These are phyloP conservation scores for Bungarus multicinctus DNA, from an alignment of 2,113 vertebrate species.

Conservation along the genomic window DNA sequence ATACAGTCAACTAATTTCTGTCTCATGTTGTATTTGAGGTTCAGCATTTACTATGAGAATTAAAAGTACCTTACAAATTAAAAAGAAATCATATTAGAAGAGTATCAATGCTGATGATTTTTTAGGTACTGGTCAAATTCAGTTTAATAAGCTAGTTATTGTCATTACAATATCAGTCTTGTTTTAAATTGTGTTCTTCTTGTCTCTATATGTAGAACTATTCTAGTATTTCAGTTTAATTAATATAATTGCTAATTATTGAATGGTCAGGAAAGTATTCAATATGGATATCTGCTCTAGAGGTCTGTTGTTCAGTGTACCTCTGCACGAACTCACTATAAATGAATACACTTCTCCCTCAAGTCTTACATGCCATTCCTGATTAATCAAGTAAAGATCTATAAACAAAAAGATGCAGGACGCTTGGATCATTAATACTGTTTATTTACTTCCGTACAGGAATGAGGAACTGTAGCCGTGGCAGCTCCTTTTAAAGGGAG, in stretches of 20 bases:
- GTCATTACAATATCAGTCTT: not conserved
- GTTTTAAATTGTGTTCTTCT: not conserved
- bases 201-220: not conserved
- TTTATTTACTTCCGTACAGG: too few relatives aligned
- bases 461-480: too few relatives aligned
- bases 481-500: too few relatives aligned
- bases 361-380: not conserved
- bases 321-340: not conserved
- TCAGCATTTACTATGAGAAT: not conserved
- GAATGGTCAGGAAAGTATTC: not conserved
- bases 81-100: not conserved
- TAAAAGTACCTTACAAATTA: not conserved
- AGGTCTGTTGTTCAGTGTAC: not conserved
- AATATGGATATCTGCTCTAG: not conserved
- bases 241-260: not conserved
- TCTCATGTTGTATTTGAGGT: not conserved
- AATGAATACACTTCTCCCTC: not conserved
- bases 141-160: slow-evolving; percentile 17
- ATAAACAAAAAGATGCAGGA: not conserved
- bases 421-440: too few relatives aligned
- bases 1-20: not conserved
- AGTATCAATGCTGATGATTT: not conserved
- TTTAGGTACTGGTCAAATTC: slow-evolving; percentile 32
- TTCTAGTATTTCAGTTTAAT: not conserved
- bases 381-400: not conserved